These are phyloP conservation scores for Alloscopus bannaensis DNA, from an alignment of 2,888 invertebrate species.

Conservation along the genomic window DNA sequence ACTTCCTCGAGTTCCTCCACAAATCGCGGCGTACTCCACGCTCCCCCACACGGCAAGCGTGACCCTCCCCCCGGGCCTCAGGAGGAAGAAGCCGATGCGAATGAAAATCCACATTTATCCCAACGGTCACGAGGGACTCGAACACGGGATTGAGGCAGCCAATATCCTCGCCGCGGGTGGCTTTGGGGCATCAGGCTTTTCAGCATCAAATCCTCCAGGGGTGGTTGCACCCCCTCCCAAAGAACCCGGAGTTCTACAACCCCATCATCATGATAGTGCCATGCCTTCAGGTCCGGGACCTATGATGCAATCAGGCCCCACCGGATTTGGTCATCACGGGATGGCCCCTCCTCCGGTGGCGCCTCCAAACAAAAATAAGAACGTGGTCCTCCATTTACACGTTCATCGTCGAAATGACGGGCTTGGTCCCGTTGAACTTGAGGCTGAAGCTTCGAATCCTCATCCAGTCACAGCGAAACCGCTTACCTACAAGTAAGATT, in stretches of 20 bases:
- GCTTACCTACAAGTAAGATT: conserved; percentile 70
- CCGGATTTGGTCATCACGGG: conserved; percentile 19
- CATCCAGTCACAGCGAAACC: conserved; percentile 68
- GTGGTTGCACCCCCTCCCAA: conserved; percentile 42
- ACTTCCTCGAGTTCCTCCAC: conserved; percentile 15
- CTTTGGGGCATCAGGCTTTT: conserved; percentile 48
- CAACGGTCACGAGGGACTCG: conserved; percentile 66
- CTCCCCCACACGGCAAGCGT: not conserved
- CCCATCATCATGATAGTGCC: conserved; percentile 33
- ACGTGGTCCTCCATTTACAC: conserved; percentile 71
- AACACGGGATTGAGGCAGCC: conserved; percentile 51
- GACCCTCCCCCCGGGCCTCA: not conserved
- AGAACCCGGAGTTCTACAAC: not conserved
- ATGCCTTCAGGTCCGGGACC: conserved; percentile 39
- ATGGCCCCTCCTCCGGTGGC: conserved; percentile 22
- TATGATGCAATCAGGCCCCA: conserved; percentile 31
- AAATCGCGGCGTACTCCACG: not conserved
- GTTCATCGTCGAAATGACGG: conserved; percentile 71
- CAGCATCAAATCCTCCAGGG: conserved; percentile 53
- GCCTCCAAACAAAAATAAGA: conserved; percentile 63
- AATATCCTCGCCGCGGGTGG: conserved; percentile 49
- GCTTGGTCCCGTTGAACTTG: conserved; percentile 56
- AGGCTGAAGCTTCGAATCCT: conserved; percentile 66
- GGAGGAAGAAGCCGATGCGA: conserved; percentile 70
- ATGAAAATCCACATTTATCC: conserved; percentile 74